Base-by-base conservation (phyloP, 2,888 invertebrate genomes). In the Lochmaea capreae region DNA sequence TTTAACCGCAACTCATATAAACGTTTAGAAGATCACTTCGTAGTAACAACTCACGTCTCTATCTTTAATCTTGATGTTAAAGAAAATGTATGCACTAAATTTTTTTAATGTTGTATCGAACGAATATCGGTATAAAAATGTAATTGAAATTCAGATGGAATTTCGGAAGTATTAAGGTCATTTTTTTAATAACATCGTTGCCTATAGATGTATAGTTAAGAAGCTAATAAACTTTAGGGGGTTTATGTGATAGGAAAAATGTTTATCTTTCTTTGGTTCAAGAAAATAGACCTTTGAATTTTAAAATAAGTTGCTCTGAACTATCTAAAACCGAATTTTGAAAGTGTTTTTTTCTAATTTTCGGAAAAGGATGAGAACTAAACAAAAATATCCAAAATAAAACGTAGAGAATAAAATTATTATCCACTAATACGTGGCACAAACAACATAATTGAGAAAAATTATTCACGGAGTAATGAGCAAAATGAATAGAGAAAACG, bases 1-100 rank as follows among this genome's bases (percentile, higher is more conserved):
- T 10, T 67, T 18, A 54, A 57, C 14, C 18, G 14, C 22, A 22
- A 33, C 26, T 43, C 43, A 14, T 49, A n/a, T 4, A 49, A 14
- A 14, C 12, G 49, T 49, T 49, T 49, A 49, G 49, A 52, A 39
- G 65, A 66, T 65, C 43, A 57, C 63, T 58, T 14, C 8, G 43
- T 67, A 57, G 63, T 65, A 46, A 46, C 26, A 54, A 58, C 69
- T 65, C 61, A 58, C 65, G 16, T 39, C 62, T 74, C 46, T 71
- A 65, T 59, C 58, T 58, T 65, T 66, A 71, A 67, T 74, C 71
- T 74, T 39, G 74, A 74, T 74, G 74, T 74, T 74, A 69, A 71
- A 57, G 57, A 22, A 16, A 66, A 63, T 39, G 65, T 65, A 71
- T 74, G 74, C 74, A 74, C 71, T 71, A 59, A 65, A 71, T 42